Evolutionary conservation across 2,797 vertebrate species (phyloP).

Genomic region (Petrocephalus sullivani): DNA sequence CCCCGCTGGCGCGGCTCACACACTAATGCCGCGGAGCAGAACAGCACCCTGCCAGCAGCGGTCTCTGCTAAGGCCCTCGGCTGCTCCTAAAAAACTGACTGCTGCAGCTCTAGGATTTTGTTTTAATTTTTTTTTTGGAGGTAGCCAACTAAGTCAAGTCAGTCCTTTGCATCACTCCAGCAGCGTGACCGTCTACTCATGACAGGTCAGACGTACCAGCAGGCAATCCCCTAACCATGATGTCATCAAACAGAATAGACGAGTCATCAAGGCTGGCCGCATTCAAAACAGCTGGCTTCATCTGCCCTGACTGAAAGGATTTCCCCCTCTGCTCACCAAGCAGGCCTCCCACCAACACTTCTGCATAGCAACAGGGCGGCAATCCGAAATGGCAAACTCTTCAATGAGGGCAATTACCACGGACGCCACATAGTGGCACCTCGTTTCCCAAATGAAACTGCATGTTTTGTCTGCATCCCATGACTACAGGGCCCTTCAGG

Average conservation of each 20-base stretch:
- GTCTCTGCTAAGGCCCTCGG: not conserved
- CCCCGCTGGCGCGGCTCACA: not conserved
- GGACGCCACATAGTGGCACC: slow-evolving; percentile 67
- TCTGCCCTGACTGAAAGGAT: not conserved
- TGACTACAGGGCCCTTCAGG: slow-evolving; percentile 45
- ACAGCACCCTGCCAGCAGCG: not conserved
- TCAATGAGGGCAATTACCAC: slow-evolving; percentile 50
- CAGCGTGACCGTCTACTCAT: slow-evolving; percentile 1
- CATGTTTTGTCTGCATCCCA: slow-evolving; percentile 42
- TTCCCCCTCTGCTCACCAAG: not conserved
- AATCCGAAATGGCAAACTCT: not conserved
- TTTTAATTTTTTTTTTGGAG: slow-evolving; percentile 17
- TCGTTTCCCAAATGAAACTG: slow-evolving; percentile 51
- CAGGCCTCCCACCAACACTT: slow-evolving; percentile 33
- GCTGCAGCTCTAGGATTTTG: not conserved
- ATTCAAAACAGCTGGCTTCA: not conserved
- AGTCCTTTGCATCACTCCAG: slow-evolving; percentile 18
- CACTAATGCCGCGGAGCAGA: not conserved
- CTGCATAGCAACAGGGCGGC: not conserved
- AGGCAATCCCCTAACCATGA: not conserved
- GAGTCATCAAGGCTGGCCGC: not conserved
- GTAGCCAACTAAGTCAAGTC: slow-evolving; percentile 15
- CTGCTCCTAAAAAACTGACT: slow-evolving; percentile 12
- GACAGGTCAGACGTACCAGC: not conserved
- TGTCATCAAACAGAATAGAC: not conserved